A percentile compares a stretch with the other conserved stretches of the same genome.
Evolutionary conservation across 2,888 invertebrate genomes (phyloP).

Genomic region (Acrobasis repandana): DNA sequence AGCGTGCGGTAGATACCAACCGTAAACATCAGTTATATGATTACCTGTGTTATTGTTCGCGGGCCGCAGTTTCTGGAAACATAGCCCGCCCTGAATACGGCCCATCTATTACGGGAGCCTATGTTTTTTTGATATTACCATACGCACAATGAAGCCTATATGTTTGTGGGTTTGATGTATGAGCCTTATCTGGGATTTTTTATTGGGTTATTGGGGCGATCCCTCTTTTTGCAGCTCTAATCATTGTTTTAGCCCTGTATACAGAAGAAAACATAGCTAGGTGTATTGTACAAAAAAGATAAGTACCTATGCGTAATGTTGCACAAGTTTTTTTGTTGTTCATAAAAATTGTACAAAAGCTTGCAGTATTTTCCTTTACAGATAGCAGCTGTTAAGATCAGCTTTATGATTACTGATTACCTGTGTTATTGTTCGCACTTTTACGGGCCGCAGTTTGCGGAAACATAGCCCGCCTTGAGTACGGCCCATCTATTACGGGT

Average conservation of each 20-base stretch:
- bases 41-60: slow-evolving; percentile 14
- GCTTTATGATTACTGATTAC: slow-evolving; percentile 11
- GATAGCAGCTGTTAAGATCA: not conserved
- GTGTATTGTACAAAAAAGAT: no score
- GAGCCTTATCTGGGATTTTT: not conserved
- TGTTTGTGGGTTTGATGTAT: slow-evolving; percentile 7
- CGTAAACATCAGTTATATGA: not conserved
- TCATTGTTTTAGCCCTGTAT: no score
- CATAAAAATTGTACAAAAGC: no score
- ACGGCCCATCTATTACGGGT: slow-evolving; percentile 10
- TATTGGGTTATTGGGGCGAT: not conserved
- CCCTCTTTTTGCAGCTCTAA: no score
- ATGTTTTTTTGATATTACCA: not conserved
- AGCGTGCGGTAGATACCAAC: not conserved
- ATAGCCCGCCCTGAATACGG: slow-evolving; percentile 5
- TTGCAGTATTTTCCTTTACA: not conserved
- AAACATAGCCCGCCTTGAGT: slow-evolving; percentile 4
- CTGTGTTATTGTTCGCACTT: slow-evolving; percentile 16
- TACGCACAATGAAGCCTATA: not conserved
- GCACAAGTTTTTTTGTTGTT: not conserved
- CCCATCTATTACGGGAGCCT: slow-evolving; percentile 3
- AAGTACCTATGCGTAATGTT: no score
- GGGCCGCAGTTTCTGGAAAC: slow-evolving; percentile 8
- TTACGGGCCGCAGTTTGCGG: slow-evolving; percentile 7
- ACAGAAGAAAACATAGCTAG: no score